Base-by-base conservation (phyloP, 2,797 vertebrate species). In the Distichodus sexfasciatus region DNA sequence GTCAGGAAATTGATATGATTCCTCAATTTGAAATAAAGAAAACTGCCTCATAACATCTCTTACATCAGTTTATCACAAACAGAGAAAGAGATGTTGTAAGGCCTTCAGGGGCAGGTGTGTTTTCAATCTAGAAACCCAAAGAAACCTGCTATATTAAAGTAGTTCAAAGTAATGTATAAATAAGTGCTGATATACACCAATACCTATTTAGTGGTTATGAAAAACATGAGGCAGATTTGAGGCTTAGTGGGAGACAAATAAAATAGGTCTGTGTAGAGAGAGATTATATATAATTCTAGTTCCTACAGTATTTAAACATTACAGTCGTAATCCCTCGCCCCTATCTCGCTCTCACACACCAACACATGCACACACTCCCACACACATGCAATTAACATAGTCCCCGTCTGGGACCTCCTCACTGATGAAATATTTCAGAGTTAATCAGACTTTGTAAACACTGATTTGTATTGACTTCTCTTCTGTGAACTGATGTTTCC, bases 381-480 rank as follows among this genome's bases (percentile, higher is more conserved):
- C 75, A 72, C 87, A 86, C 88, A 80, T 69, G 81, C 90, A 93
- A 94, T 94, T 94, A 94, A 92, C 91, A 92, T 86, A 87, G 82
- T 87, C 87, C 77, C 92, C 90, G 87, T 84, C 89, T 88, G 88
- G 88, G 90, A 92, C 91, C 86, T 80, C 83, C 84, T 87, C 88
- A 91, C 87, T 91, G 93, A 94, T 92, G 92, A 92, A 93, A 94
- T 93, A 94, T 94, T 94, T 94, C 92, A 90, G 92, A 93, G 90
- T 93, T 94, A 93, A 95, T 95, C 92, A 93, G 92, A 94, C 91
- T 93, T 93, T 87, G 93, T 94, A 94, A 96, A 97, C 95, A 97
- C 94, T 97, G 95, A 98, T 98, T 95, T 93, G 94, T 98, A 98
- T 98, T 94, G 97, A 98, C 95, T 96, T 93, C 92, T 93, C 94